Percentiles rank a stretch among this genome's conserved stretches.
phyloP scores from a whole-genome alignment of 2,888 invertebrate species.

The Drosophila yooni region DNA sequence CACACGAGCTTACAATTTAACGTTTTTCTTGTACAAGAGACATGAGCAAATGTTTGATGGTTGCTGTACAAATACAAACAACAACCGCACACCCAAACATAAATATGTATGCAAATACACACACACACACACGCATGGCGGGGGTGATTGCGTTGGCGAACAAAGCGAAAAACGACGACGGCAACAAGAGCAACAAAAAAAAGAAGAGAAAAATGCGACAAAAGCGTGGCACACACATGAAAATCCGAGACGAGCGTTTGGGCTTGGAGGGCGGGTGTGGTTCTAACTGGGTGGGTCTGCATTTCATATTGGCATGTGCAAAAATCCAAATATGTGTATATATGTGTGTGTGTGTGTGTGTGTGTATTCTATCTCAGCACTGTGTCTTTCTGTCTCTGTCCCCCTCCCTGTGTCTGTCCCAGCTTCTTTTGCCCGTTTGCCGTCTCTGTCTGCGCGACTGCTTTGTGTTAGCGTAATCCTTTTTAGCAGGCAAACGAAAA shows the following conservation, averaged over 20 bases:
- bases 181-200: slow-evolving; percentile 18
- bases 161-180: slow-evolving; percentile 63
- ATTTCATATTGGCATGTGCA: slow-evolving; percentile 78
- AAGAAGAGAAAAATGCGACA: slow-evolving; percentile 58
- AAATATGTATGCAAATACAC: slow-evolving; percentile 1
- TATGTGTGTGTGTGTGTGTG: neutral
- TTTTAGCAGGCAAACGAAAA: slow-evolving; percentile 68
- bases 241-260: slow-evolving; percentile 40
- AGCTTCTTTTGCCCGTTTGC: slow-evolving; percentile 22
- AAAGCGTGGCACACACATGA: slow-evolving; percentile 71
- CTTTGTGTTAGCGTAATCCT: slow-evolving; percentile 79
- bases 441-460: slow-evolving; percentile 58
- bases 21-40: slow-evolving; percentile 57
- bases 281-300: slow-evolving; percentile 52
- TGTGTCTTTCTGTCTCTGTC: slow-evolving; percentile 9
- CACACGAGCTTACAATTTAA: slow-evolving; percentile 51
- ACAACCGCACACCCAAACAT: slow-evolving; percentile 53
- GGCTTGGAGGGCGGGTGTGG: slow-evolving; percentile 13
- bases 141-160: slow-evolving; percentile 73
- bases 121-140: slow-evolving; percentile 37
- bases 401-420: slow-evolving; percentile 12
- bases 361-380: slow-evolving; percentile 29
- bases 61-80: slow-evolving; percentile 82
- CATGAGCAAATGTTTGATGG: slow-evolving; percentile 80
- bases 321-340: slow-evolving; percentile 72